A percentile compares a stretch with the other conserved stretches of the same genome.
Conservation (phyloP, 1,140 invertebrate genomes). For the Paraescarpia echinospica region DNA sequence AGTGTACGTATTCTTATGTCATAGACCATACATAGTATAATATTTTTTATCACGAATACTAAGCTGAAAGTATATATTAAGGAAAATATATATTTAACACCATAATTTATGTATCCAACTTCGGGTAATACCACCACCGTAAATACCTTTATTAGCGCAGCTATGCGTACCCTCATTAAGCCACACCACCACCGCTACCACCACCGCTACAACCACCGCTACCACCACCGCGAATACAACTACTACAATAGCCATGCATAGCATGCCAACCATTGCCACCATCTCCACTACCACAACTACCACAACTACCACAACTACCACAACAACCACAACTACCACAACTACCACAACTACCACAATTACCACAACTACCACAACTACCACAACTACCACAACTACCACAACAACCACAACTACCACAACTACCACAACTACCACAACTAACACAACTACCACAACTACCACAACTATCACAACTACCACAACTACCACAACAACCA, state of each 20-base stretch:
- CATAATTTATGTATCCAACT: too few species aligned
- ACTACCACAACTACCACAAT: background rate
- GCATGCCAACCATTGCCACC: background rate
- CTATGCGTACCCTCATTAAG: background rate
- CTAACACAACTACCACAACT: background rate
- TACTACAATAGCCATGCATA: background rate
- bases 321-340: background rate
- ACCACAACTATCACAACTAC: background rate
- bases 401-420: background rate
- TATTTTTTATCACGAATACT: too few species aligned
- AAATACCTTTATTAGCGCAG: background rate
- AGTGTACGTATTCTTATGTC: too few species aligned
- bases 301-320: background rate
- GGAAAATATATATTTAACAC: too few species aligned
- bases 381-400: background rate
- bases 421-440: background rate
- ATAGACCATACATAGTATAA: too few species aligned
- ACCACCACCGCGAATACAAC: background rate
- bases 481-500: background rate
- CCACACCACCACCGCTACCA: background rate
- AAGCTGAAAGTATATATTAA: too few species aligned
- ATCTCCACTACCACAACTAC: background rate
- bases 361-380: background rate
- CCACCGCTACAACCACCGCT: background rate
- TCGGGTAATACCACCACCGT: too few species aligned